Percentiles rank a stretch among this genome's conserved stretches.
These are phyloP conservation scores for Gopherus evgoodei DNA, from an alignment of 2,113 vertebrate species.

Conservation along the genomic window DNA sequence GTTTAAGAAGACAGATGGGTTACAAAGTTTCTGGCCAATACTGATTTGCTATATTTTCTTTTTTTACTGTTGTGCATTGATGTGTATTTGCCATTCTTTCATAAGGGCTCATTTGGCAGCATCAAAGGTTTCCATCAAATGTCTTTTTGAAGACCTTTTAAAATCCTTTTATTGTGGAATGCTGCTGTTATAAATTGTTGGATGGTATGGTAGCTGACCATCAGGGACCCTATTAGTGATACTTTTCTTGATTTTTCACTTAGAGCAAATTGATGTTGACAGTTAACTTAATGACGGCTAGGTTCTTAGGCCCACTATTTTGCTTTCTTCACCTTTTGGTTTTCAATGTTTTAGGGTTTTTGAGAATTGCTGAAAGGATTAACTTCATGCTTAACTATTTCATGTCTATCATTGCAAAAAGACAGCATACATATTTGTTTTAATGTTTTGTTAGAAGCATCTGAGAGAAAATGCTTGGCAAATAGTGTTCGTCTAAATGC, in stretches of 20 bases:
- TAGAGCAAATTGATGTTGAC: not conserved
- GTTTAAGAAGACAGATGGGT: not conserved
- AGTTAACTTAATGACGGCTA: not conserved
- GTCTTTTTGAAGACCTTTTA: not conserved
- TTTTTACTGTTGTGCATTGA: not conserved
- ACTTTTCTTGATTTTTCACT: not conserved
- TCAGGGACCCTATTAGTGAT: not conserved
- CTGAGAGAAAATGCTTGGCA: conserved; percentile 37
- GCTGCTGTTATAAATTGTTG: not conserved
- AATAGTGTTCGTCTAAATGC: conserved; percentile 19
- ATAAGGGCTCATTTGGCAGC: not conserved
- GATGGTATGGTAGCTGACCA: not conserved
- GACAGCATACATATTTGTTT: not conserved
- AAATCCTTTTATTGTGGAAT: not conserved
- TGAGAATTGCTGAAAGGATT: not conserved
- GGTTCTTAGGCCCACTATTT: not conserved
- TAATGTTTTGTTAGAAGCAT: conserved; percentile 16
- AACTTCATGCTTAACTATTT: not conserved
- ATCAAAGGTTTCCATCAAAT: not conserved
- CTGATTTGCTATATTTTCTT: not conserved
- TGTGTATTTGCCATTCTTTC: not conserved
- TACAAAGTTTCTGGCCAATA: not conserved
- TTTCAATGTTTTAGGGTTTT: not conserved
- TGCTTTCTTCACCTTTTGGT: not conserved
- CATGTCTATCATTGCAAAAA: not conserved